phyloP scores from a whole-genome alignment of 2,797 vertebrate genomes.

The Smutsia temminckii region DNA sequence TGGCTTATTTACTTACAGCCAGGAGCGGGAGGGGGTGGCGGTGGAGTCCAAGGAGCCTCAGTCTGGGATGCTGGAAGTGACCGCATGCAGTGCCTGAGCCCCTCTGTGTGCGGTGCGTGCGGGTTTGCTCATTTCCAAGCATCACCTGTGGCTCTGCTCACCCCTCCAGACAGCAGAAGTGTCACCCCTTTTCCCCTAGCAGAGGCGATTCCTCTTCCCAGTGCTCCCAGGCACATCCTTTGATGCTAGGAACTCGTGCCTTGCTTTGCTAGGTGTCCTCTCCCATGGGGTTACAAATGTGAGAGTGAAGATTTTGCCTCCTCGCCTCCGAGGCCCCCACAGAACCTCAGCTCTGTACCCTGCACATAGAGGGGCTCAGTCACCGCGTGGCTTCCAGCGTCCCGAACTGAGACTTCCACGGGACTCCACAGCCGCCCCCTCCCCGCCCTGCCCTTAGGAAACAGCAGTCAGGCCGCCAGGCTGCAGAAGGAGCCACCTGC shows the following conservation, averaged over 20 bases:
- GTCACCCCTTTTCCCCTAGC: background rate
- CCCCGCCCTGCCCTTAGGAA: background rate
- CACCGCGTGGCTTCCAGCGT: background rate
- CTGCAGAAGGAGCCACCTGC: slow-evolving; percentile 72
- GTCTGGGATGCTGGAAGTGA: too few species aligned
- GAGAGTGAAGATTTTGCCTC: background rate
- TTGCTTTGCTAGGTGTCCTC: too few species aligned
- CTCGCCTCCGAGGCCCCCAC: background rate
- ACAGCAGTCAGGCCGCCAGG: background rate
- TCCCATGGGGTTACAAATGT: accelerated
- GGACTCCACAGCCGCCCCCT: too few species aligned
- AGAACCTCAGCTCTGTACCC: background rate
- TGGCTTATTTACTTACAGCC: background rate
- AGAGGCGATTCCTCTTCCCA: background rate
- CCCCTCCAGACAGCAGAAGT: background rate
- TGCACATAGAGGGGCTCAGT: background rate
- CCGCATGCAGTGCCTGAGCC: too few species aligned
- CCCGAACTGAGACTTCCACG: background rate
- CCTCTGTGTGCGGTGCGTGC: too few species aligned
- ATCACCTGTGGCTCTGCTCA: background rate
- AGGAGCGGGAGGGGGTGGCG: too few species aligned
- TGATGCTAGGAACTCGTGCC: background rate
- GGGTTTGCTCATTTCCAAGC: background rate
- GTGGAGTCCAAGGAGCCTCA: too few species aligned
- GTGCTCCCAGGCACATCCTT: accelerated